Evolutionary conservation across 2,113 vertebrate species (phyloP).

Genomic region (Caretta caretta): DNA sequence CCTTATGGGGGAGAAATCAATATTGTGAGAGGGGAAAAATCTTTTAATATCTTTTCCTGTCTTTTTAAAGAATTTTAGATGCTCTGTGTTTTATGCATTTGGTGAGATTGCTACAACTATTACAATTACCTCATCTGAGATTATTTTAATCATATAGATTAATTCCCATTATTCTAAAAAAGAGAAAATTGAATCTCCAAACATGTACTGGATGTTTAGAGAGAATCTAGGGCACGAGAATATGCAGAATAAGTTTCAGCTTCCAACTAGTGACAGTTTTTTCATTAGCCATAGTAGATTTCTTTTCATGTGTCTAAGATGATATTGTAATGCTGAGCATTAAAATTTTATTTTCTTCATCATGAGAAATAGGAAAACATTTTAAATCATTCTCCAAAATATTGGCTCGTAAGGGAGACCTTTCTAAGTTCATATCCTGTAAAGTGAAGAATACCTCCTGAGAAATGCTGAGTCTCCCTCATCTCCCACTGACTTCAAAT

Average conservation of each 20-base stretch:
- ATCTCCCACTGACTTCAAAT: not conserved
- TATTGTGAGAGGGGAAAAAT: not conserved
- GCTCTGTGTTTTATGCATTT: not conserved
- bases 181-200: conserved; percentile 18
- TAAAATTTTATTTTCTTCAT: conserved; percentile 46
- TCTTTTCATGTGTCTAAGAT: conserved; percentile 46
- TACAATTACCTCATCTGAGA: not conserved
- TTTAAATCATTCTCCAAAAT: conserved; percentile 49
- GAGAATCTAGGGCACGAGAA: conserved; percentile 61
- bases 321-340: conserved; percentile 23
- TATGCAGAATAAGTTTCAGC: conserved; percentile 38
- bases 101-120: not conserved
- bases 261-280: conserved; percentile 38
- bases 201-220: not conserved
- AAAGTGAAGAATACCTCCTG: not conserved
- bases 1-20: not conserved
- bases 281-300: conserved; percentile 29
- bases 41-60: not conserved
- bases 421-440: not conserved
- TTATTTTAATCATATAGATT: conserved; percentile 29
- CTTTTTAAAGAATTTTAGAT: conserved; percentile 11
- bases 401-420: not conserved
- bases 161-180: conserved; percentile 42
- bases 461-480: not conserved
- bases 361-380: not conserved